Evolutionary conservation across 35 echinoderm and acorn worm genomes (phyloP), one percentile per base, ranked within the genome.

Genomic region (Apostichopus californicus): DNA sequence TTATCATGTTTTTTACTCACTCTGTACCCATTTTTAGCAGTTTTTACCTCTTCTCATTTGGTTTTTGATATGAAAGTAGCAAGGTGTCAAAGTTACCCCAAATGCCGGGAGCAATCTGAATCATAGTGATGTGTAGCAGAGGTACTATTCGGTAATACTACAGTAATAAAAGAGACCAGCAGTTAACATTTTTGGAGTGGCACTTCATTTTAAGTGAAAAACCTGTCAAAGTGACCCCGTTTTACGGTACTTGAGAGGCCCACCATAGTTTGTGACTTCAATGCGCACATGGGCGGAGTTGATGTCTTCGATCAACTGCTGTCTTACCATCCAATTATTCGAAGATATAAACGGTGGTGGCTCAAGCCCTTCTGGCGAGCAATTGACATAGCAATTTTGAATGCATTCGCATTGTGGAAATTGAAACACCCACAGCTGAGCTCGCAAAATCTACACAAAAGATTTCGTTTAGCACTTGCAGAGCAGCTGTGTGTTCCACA

Each of bases 391-490:
- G 60, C 17, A 72, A 34, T 89, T 72, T 20, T 89, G 21, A 89
- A 89, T 89, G 60, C 68, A 75, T 26, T 72, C 5, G 60, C 86
- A 89, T 13, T 89, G 86, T 89, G 86, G 86, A 89, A 72, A 18
- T 28, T 89, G 60, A 72, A 89, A 72, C 86, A 89, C 6, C 12
- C 26, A 10, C 10, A 12, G 21, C 25, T 17, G 14, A n/a, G 15
- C 14, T 0, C 10, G 34, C 1, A 1, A 6, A 34, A 5, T 52
- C 28, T 34, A 34, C 61, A 68, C 68, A 89, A 89, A 72, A 6
- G 9, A 0, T 85, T 85, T 23, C 28, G 81, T 22, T 21, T 85
- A 58, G 55, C 5, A 2, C 54, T 85, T 0, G 7, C 8, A 9
- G 55, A 18, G 10, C 55, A 85, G 18, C 81, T 85, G 5, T 2